phyloP scores from a whole-genome alignment of 2,113 vertebrate genomes.

The Alosa alosa region DNA sequence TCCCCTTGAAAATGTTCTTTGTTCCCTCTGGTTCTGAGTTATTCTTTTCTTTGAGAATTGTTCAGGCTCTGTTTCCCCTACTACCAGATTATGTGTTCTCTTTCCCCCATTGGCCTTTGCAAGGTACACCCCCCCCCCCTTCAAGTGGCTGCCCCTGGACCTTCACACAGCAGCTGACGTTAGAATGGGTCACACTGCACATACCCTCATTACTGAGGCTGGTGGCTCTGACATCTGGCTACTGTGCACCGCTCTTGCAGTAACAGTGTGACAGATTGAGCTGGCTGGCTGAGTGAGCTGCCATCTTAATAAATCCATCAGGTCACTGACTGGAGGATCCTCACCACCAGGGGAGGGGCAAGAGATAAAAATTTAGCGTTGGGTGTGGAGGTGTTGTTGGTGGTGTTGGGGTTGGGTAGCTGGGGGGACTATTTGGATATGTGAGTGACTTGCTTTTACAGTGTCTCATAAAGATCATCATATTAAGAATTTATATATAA shows the following conservation, averaged over 20 bases:
- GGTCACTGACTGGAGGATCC: not conserved
- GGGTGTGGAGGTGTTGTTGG: not conserved
- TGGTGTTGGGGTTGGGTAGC: not conserved
- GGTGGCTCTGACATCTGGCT: not conserved
- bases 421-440: no score
- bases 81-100: not conserved
- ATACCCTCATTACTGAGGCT: not conserved
- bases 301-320: not conserved
- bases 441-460: no score
- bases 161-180: not conserved
- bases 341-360: not conserved
- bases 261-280: not conserved
- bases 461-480: no score
- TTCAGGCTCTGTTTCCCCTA: not conserved
- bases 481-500: no score
- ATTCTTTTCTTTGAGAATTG: not conserved
- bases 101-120: not conserved
- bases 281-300: not conserved
- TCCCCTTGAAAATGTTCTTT: not conserved
- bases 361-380: not conserved
- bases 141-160: not conserved
- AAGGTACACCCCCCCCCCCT: no score
- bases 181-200: not conserved
- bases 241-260: not conserved
- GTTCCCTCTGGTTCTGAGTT: not conserved